Evolutionary conservation across 2,113 vertebrate genomes (phyloP).

Genomic region (Microcebus griseorufus): DNA sequence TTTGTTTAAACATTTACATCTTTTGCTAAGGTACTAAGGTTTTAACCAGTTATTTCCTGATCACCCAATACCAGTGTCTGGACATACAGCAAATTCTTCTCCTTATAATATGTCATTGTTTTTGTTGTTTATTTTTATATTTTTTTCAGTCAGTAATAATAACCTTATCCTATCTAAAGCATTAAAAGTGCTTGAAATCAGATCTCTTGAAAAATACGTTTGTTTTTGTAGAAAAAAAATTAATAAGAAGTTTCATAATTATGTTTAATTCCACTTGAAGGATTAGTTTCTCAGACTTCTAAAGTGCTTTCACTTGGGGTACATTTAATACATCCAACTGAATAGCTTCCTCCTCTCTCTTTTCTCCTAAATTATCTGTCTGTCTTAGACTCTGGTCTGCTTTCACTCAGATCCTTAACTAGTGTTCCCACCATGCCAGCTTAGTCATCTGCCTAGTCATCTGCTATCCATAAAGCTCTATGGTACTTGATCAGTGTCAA

Average conservation of each 20-base stretch:
- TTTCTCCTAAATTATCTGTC: conserved; percentile 92
- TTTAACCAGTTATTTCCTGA: conserved; percentile 92
- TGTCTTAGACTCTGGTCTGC: conserved; percentile 89
- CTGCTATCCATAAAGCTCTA: conserved; percentile 85
- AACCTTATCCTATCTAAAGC: conserved; percentile 90
- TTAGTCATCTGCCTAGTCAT: conserved; percentile 82
- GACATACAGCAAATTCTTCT: conserved; percentile 94
- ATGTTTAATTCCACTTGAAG: conserved; percentile 95
- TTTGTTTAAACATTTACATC: conserved; percentile 93
- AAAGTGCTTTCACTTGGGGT: conserved; percentile 92
- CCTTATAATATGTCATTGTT: conserved; percentile 94
- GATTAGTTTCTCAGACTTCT: conserved; percentile 91
- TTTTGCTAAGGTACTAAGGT: conserved; percentile 92
- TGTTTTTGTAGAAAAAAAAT: conserved; percentile 93
- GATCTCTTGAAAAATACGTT: conserved; percentile 90
- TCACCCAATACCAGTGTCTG: conserved; percentile 93
- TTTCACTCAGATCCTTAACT: conserved; percentile 90
- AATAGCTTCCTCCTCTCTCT: conserved; percentile 93
- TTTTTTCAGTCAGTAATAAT: conserved; percentile 88
- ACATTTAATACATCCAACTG: conserved; percentile 93
- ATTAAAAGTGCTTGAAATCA: conserved; percentile 92
- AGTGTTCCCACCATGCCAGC: conserved; percentile 84
- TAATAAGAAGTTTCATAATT: conserved; percentile 95
- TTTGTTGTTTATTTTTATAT: conserved; percentile 88
- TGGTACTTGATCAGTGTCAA: conserved; percentile 30